These are phyloP conservation scores for Scomber scombrus DNA, from an alignment of 2,113 vertebrate species.

Conservation along the genomic window DNA sequence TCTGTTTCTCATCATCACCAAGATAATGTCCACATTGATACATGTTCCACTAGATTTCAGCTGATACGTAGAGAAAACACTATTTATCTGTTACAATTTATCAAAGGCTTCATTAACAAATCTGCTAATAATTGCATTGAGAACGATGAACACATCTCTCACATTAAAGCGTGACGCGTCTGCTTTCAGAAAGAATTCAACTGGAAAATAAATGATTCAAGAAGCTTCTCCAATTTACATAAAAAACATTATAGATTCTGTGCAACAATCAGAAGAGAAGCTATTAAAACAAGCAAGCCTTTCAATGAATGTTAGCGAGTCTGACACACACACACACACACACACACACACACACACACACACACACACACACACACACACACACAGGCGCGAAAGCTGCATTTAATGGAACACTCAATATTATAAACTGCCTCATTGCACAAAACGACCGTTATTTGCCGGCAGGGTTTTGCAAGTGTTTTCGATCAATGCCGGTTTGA, in stretches of 20 bases:
- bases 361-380: slow-evolving; percentile 18
- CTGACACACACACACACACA: background rate
- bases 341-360: background rate
- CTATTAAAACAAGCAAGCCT: background rate
- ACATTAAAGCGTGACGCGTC: too few relatives aligned
- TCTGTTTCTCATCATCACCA: background rate
- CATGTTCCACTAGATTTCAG: too few relatives aligned
- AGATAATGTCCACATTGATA: too few relatives aligned
- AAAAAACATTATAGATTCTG: background rate
- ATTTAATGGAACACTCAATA: slow-evolving; percentile 40
- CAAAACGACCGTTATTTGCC: slow-evolving; percentile 26
- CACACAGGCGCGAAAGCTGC: slow-evolving; percentile 20
- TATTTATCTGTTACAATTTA: background rate
- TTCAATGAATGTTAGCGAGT: slow-evolving; percentile 13
- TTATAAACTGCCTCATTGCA: slow-evolving; percentile 45
- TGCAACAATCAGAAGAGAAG: background rate
- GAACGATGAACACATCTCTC: too few relatives aligned
- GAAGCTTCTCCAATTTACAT: too few relatives aligned
- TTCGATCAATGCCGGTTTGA: slow-evolving; percentile 33
- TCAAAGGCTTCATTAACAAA: background rate
- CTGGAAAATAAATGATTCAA: too few relatives aligned
- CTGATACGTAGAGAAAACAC: too few relatives aligned
- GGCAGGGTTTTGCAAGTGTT: slow-evolving; percentile 20
- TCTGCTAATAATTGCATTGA: background rate
- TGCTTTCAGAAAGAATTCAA: too few relatives aligned